Evolutionary conservation across 92 coral and sea anemone genomes (phyloP).

Genomic region (Epizoanthus stellaris): DNA sequence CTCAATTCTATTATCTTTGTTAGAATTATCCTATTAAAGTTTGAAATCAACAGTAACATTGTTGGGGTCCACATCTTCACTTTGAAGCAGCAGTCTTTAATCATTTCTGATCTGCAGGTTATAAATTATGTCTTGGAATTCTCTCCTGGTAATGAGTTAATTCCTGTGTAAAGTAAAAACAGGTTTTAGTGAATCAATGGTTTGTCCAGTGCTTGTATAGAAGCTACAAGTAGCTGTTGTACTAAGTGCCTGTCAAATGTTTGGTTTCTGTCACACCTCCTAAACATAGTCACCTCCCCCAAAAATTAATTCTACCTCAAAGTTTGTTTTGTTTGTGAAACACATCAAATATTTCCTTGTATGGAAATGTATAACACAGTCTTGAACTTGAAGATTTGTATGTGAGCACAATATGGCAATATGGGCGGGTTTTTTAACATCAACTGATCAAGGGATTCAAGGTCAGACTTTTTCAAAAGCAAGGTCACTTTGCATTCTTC

Average conservation of each 20-base stretch:
- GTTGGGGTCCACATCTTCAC: conserved; percentile 14
- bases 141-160: background rate
- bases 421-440: background rate
- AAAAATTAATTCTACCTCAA: background rate
- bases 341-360: no score
- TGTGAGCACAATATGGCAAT: background rate
- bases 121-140: background rate
- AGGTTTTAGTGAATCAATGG: background rate
- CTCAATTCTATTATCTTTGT: conserved; percentile 8
- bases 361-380: no score
- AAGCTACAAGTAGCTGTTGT: background rate
- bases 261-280: background rate
- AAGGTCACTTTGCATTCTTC: conserved; percentile 27
- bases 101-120: background rate
- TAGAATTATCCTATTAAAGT: background rate
- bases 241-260: background rate
- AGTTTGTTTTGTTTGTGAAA: no score
- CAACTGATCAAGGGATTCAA: background rate
- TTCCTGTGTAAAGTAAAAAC: background rate
- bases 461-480: background rate
- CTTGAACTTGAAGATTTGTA: no score
- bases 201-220: no score
- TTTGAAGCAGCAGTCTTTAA: conserved; percentile 30
- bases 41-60: background rate
- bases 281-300: background rate